These are phyloP conservation scores for Schizotus pectinicornis DNA, from an alignment of 2,888 invertebrate genomes.

Conservation along the genomic window DNA sequence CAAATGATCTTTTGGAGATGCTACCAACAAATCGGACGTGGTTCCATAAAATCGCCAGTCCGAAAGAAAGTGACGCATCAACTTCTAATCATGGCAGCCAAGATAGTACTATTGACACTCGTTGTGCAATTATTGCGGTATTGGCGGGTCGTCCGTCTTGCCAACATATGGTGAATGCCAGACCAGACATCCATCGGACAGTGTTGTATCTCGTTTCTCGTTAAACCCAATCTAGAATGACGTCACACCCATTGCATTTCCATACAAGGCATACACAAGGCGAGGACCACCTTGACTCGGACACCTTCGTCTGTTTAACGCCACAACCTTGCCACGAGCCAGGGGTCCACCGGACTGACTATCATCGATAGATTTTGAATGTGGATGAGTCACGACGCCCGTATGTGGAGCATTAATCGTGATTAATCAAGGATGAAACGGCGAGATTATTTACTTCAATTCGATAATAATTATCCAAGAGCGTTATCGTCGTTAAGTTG, in stretches of 20 bases:
- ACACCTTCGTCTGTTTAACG: slow-evolving; percentile 14
- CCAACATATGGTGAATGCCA: neutral
- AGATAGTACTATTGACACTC: neutral
- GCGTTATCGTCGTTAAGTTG: too few relatives aligned
- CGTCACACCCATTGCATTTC: slow-evolving; percentile 25
- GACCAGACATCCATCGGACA: neutral
- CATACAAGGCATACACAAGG: slow-evolving; percentile 31
- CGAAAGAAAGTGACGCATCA: too few relatives aligned
- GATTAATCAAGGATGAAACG: too few relatives aligned
- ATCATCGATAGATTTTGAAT: slow-evolving; percentile 8
- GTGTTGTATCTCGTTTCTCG: slow-evolving; percentile 4
- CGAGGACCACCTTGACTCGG: slow-evolving; percentile 7
- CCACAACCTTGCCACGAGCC: slow-evolving; percentile 16
- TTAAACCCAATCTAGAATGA: slow-evolving; percentile 24
- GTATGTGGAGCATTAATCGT: too few relatives aligned
- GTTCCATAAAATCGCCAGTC: too few relatives aligned
- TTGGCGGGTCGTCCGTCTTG: neutral
- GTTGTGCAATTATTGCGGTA: neutral
- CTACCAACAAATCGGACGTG: too few relatives aligned
- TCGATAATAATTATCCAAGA: too few relatives aligned
- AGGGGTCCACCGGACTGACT: neutral
- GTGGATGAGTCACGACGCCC: too few relatives aligned
- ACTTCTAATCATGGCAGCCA: neutral
- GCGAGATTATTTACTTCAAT: too few relatives aligned
- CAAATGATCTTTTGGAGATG: too few relatives aligned